Evolutionary conservation across 2,797 vertebrate genomes (phyloP).

Genomic region (Poecile montanus): DNA sequence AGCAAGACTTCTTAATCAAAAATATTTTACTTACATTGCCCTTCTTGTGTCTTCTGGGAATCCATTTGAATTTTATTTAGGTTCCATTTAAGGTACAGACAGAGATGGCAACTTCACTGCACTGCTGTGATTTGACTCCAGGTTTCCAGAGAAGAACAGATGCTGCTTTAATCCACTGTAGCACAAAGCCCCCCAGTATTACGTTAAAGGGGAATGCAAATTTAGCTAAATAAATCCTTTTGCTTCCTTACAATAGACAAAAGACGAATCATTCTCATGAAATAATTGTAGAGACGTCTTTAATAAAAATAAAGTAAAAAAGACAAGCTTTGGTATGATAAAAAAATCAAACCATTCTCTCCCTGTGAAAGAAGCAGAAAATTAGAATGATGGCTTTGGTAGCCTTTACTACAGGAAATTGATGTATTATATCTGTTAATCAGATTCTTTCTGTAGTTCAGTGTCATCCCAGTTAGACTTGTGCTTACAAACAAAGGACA

Average conservation of each 20-base stretch:
- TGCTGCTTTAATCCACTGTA: slow-evolving; percentile 67
- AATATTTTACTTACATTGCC: not conserved
- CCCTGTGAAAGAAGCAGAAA: not conserved
- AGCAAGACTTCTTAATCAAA: not conserved
- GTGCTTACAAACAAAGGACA: slow-evolving; percentile 27
- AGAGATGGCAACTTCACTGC: slow-evolving; percentile 31
- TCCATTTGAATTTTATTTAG: slow-evolving; percentile 9
- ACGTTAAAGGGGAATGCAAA: slow-evolving; percentile 52
- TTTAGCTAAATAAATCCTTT: slow-evolving; percentile 65
- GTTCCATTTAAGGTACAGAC: not conserved
- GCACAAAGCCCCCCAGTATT: slow-evolving; percentile 67
- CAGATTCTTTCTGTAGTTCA: slow-evolving; percentile 12
- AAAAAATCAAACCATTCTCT: not conserved
- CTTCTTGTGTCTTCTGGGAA: not conserved
- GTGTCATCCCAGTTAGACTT: slow-evolving; percentile 30
- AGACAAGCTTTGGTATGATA: not conserved
- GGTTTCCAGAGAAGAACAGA: slow-evolving; percentile 66
- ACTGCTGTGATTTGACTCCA: slow-evolving; percentile 55
- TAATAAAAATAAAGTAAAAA: not conserved
- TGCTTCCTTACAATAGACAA: slow-evolving; percentile 39
- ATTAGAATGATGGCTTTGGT: slow-evolving; percentile 14
- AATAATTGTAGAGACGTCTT: not conserved
- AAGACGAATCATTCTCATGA: not conserved
- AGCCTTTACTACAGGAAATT: slow-evolving; percentile 32
- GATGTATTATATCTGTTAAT: slow-evolving; percentile 30